Base-by-base conservation (phyloP, 2,113 vertebrate species). In the Nothoprocta perdicaria region DNA sequence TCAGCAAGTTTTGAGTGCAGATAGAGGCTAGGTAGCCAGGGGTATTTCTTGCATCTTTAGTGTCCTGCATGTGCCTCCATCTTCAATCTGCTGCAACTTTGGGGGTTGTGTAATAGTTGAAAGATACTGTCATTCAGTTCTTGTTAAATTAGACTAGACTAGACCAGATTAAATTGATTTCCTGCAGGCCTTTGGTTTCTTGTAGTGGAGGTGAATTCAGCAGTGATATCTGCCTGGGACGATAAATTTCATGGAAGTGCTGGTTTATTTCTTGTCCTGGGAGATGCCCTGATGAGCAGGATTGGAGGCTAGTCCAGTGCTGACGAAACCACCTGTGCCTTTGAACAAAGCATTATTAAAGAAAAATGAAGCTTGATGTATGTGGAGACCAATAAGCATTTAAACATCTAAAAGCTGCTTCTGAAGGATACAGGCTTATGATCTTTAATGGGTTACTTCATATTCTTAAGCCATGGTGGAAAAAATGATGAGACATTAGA, bases 1-100 rank as follows among this genome's bases (percentile, higher is more conserved):
- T 46, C 8, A 74, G 5, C 27, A 71, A 43, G 40, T 69, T 8
- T 53, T 84, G 16, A 5, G 13, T 15, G 46, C 46, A 40, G 24
- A 6, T 71, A 29, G 26, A 78, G 15, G 9, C 50, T 50, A 0
- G 1, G 9, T 65, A 61, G 27, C 31, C 12, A 15, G 46, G 21
- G 23, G 6, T 0, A 2, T 5, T 2, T 21, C 13, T 43, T 63
- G 4, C 0, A 0, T 75, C 26, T 80, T 92, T 52, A 35, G 48
- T 16, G 35, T 53, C 40, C 4, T 79, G 29, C 17, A 9, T 57
- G 29, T 27, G 9, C 53, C 53, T 57, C 15, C 53, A 57, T 31
- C 53, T 57, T 31, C 31, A 31, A 17, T 57, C 29, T 57, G 29
- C 53, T 57, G 53, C 29, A 29, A 13, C 16, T 89, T 67, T 88